These are phyloP conservation scores for Argyrosomus japonicus DNA, from an alignment of 2,113 vertebrate species.

Conservation along the genomic window DNA sequence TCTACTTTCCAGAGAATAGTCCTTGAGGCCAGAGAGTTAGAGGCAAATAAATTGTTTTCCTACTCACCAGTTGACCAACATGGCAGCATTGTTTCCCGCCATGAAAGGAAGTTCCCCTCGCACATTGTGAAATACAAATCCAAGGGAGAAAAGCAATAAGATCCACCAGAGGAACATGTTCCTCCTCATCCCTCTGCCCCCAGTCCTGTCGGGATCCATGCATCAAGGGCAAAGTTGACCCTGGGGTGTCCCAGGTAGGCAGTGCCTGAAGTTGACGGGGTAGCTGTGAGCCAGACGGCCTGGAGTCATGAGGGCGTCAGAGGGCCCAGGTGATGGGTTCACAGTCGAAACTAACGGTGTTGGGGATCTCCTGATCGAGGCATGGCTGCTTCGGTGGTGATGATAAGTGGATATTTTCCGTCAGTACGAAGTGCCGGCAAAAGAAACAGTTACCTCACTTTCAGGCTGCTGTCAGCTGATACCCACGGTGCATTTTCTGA, in stretches of 20 bases:
- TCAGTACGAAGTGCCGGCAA: not conserved
- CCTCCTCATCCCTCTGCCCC: slow-evolving; percentile 70
- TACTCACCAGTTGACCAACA: slow-evolving; percentile 96
- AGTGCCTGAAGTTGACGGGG: slow-evolving; percentile 35
- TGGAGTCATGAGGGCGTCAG: slow-evolving; percentile 75
- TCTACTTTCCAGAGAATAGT: not conserved
- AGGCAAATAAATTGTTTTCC: not conserved
- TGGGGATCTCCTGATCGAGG: slow-evolving; percentile 46
- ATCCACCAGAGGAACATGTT: slow-evolving; percentile 88
- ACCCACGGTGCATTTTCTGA: slow-evolving; percentile 7
- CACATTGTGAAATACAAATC: slow-evolving; percentile 79
- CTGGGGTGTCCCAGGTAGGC: slow-evolving; percentile 61
- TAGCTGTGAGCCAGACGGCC: slow-evolving; percentile 24
- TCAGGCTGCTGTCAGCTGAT: slow-evolving; percentile 34
- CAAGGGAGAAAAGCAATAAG: slow-evolving; percentile 80
- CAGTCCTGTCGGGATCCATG: slow-evolving; percentile 76
- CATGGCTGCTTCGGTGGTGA: slow-evolving; percentile 23
- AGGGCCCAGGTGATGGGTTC: slow-evolving; percentile 42
- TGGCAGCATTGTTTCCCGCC: slow-evolving; percentile 91
- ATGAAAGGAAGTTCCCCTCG: slow-evolving; percentile 92
- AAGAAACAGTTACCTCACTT: slow-evolving; percentile 15
- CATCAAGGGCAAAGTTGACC: slow-evolving; percentile 71
- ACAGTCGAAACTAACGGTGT: slow-evolving; percentile 4
- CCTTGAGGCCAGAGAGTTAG: not conserved
- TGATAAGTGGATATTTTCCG: not conserved